Evolutionary conservation across 2,888 invertebrate species (phyloP).

Genomic region (Arge pagana): DNA sequence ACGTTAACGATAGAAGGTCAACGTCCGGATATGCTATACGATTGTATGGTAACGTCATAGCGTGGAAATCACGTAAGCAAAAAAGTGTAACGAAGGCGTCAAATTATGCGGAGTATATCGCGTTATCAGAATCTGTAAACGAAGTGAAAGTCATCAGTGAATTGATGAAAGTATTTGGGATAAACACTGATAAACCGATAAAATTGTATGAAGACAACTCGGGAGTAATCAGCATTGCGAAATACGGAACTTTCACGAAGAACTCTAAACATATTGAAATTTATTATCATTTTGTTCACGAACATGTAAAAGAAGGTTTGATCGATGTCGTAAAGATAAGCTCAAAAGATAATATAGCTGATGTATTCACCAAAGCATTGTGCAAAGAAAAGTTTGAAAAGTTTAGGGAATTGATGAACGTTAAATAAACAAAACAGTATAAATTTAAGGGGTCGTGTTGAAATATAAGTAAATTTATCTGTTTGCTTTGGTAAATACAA

Average conservation of each 20-base stretch:
- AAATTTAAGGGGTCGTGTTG: too few species aligned
- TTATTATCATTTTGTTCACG: conserved; percentile 13
- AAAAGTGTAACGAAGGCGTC: too few species aligned
- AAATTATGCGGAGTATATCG: conserved; percentile 25
- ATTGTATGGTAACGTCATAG: conserved; percentile 10
- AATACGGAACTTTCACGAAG: conserved; percentile 14
- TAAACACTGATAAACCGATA: not conserved
- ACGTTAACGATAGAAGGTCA: conserved; percentile 13
- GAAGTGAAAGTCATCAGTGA: conserved; percentile 17
- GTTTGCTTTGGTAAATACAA: too few species aligned
- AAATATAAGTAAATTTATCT: too few species aligned
- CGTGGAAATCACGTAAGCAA: conserved; percentile 24
- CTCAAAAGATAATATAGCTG: conserved; percentile 22
- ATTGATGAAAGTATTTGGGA: conserved; percentile 1
- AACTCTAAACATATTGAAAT: conserved; percentile 24
- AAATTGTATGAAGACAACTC: conserved; percentile 18
- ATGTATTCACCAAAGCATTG: conserved; percentile 21
- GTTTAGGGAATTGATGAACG: too few species aligned
- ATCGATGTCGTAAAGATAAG: conserved; percentile 16
- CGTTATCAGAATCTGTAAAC: conserved; percentile 18
- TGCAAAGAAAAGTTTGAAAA: conserved; percentile 7
- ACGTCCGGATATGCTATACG: conserved; percentile 23
- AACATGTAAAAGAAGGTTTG: conserved; percentile 1
- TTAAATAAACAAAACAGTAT: too few species aligned
- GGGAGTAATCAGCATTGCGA: conserved; percentile 15